A percentile compares a stretch with the other conserved stretches of the same genome.
Conservation (phyloP, 1,140 invertebrate genomes). For the Apis cerana region DNA sequence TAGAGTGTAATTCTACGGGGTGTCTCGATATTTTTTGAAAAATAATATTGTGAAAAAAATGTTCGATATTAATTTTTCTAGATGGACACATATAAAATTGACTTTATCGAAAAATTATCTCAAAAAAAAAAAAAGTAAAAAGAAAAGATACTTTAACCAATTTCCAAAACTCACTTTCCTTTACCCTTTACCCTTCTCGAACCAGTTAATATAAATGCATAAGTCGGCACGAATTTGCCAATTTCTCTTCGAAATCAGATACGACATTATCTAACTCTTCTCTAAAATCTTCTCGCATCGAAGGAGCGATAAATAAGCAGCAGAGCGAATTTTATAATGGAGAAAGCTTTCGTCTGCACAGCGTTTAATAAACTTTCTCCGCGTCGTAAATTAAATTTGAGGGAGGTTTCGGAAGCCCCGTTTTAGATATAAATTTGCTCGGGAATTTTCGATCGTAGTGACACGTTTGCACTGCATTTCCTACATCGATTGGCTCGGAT, state of each 20-base stretch:
- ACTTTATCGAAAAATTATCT: too few species aligned
- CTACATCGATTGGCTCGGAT: not conserved
- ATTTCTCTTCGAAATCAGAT: not conserved
- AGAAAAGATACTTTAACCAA: too few species aligned
- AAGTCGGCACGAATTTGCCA: too few species aligned
- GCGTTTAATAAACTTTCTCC: constrained; percentile 4
- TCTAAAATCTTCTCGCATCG: not conserved
- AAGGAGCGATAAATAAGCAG: not conserved
- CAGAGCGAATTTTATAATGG: not conserved
- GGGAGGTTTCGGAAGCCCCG: not conserved
- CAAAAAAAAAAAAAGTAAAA: too few species aligned
- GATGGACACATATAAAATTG: too few species aligned
- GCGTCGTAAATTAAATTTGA: not conserved
- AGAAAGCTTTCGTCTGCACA: not conserved
- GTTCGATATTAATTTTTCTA: too few species aligned
- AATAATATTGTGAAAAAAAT: too few species aligned
- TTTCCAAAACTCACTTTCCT: too few species aligned
- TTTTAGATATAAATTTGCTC: not conserved
- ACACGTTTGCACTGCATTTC: not conserved
- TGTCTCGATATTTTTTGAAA: too few species aligned
- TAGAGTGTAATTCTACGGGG: too few species aligned
- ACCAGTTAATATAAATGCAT: too few species aligned
- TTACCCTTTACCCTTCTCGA: too few species aligned
- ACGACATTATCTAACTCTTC: not conserved
- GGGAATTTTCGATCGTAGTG: not conserved